phyloP scores from a whole-genome alignment of 2,797 vertebrate species.

The Tolypeutes matacus region DNA sequence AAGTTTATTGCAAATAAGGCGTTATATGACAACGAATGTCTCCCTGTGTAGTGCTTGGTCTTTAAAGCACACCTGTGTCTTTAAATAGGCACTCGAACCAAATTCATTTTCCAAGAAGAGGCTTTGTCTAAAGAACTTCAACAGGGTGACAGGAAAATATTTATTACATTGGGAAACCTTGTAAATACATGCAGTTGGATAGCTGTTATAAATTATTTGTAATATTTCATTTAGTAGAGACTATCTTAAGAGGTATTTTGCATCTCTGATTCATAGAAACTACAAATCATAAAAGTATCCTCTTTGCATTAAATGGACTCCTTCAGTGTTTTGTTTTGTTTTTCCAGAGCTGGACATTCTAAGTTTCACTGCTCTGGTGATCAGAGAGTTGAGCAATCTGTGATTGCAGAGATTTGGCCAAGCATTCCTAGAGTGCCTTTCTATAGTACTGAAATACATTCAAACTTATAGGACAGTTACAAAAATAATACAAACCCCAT shows the following conservation, averaged over 20 bases:
- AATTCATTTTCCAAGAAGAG: neutral
- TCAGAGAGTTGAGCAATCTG: neutral
- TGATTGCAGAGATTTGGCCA: neutral
- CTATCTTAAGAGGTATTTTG: neutral
- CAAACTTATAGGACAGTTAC: too few species aligned
- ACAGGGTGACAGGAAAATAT: constrained; percentile 52
- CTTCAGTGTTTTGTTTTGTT: neutral
- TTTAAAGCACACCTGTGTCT: neutral
- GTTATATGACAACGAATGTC: neutral
- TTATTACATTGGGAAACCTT: neutral
- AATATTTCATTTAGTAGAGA: neutral
- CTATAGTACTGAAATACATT: too few species aligned
- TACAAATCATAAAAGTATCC: accelerated
- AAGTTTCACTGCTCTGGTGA: too few species aligned
- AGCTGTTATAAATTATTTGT: neutral
- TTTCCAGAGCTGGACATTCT: neutral
- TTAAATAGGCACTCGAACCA: constrained; percentile 57
- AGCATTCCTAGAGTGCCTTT: too few species aligned
- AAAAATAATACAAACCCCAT: too few species aligned
- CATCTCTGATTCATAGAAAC: neutral
- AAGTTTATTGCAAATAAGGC: neutral
- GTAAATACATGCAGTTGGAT: neutral
- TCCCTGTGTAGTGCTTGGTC: neutral
- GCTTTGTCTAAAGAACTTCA: constrained; percentile 66
- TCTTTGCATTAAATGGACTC: neutral